These are phyloP conservation scores for Tragelaphus oryx DNA, from an alignment of 2,797 vertebrate genomes.

Conservation along the genomic window DNA sequence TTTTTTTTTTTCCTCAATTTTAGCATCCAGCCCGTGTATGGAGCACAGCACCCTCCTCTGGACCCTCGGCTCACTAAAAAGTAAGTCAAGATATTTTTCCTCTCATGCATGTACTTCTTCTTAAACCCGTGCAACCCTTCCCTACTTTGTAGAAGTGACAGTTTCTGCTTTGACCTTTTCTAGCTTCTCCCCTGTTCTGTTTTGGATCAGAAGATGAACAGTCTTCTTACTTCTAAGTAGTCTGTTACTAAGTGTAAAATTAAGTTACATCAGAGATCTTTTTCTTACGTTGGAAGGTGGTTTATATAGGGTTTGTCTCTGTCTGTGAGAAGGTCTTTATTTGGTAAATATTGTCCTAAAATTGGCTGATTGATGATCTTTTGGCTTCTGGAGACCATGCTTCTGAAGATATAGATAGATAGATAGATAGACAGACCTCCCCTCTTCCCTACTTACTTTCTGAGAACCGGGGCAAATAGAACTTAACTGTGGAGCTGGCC, in stretches of 20 bases:
- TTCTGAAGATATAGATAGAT: background rate
- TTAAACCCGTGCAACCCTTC: background rate
- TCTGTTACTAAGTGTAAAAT: background rate
- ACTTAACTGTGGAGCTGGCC: background rate
- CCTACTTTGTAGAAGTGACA: background rate
- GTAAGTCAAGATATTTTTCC: conserved; percentile 83
- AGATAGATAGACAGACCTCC: background rate
- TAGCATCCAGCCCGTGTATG: conserved; percentile 96
- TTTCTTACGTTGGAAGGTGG: background rate
- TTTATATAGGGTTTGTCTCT: background rate
- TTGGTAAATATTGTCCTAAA: background rate
- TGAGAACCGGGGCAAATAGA: background rate
- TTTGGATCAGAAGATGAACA: background rate
- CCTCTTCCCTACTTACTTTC: background rate
- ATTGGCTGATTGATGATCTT: background rate
- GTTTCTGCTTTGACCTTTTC: background rate
- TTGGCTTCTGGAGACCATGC: background rate
- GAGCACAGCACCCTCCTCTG: conserved; percentile 96
- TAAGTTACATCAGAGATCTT: background rate
- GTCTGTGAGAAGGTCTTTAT: background rate
- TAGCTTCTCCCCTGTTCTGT: background rate
- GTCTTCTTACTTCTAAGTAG: background rate
- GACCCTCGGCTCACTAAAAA: conserved; percentile 91
- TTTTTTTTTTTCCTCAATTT: conserved; percentile 30
- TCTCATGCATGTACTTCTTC: background rate